phyloP scores from a whole-genome alignment of 2,888 invertebrate genomes.

The Eupelmus urozonus region DNA sequence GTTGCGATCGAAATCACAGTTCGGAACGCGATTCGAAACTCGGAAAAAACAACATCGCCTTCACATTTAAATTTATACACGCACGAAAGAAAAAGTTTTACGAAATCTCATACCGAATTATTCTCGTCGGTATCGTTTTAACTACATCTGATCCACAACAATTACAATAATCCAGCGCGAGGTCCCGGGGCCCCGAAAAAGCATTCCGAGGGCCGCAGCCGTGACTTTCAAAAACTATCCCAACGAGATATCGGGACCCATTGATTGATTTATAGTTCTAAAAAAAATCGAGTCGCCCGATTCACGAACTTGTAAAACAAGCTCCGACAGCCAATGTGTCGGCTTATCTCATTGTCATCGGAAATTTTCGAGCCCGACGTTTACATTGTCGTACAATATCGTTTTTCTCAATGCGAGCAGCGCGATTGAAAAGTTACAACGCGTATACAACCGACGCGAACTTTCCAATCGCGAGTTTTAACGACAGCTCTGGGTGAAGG shows the following conservation, averaged over 20 bases:
- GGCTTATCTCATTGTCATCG: conserved; percentile 38
- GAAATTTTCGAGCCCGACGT: not conserved
- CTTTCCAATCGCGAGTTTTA: conserved; percentile 3
- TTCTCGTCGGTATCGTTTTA: too few relatives aligned
- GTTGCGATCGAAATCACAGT: too few relatives aligned
- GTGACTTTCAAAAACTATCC: conserved; percentile 40
- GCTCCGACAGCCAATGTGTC: conserved; percentile 9
- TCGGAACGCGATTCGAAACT: too few relatives aligned
- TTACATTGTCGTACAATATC: conserved; percentile 3
- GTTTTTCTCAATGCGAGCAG: not conserved
- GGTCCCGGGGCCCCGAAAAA: not conserved
- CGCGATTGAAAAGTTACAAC: conserved; percentile 16
- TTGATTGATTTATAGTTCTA: conserved; percentile 42
- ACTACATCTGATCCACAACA: too few relatives aligned
- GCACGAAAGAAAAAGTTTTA: too few relatives aligned
- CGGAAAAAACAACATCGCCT: too few relatives aligned
- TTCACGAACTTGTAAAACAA: conserved; percentile 46
- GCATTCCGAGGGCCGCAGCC: not conserved
- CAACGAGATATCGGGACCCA: not conserved
- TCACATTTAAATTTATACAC: too few relatives aligned
- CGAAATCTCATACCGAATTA: too few relatives aligned
- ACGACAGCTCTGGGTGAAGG: not conserved
- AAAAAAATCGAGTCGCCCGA: conserved; percentile 21
- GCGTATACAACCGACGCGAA: not conserved
- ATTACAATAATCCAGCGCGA: too few relatives aligned